Percentiles rank a stretch among this genome's conserved stretches.
Evolutionary conservation across 2,113 vertebrate species (phyloP).

Genomic region (Pituophis catenifer): DNA sequence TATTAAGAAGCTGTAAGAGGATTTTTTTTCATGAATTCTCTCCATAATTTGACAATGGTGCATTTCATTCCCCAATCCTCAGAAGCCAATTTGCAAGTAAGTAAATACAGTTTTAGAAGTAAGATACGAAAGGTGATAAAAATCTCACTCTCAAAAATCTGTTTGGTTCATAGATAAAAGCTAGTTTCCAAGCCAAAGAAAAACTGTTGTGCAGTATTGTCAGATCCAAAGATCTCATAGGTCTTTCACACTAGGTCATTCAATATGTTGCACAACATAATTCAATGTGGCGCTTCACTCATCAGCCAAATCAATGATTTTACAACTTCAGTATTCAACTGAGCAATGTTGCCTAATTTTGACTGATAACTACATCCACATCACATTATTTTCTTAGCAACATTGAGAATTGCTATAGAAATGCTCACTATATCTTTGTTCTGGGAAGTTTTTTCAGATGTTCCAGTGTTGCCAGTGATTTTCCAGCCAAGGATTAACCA

Average conservation of each 20-base stretch:
- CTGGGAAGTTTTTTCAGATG: not conserved
- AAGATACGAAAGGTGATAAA: not conserved
- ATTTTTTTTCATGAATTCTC: not conserved
- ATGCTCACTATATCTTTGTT: not conserved
- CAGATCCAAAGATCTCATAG: not conserved
- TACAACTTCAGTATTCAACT: not conserved
- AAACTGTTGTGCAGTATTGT: not conserved
- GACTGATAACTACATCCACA: not conserved
- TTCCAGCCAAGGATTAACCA: not conserved
- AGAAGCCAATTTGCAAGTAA: too few relatives aligned
- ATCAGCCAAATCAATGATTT: not conserved
- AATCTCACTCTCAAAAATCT: not conserved
- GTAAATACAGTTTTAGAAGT: not conserved
- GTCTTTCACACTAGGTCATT: not conserved
- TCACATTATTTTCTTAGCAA: not conserved
- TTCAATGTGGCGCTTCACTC: not conserved
- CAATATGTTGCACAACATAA: not conserved
- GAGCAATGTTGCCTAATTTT: not conserved
- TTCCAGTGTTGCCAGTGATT: not conserved
- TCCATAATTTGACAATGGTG: not conserved
- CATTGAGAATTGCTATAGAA: not conserved
- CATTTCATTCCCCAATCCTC: not conserved
- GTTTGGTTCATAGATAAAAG: not conserved
- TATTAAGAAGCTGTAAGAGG: not conserved
- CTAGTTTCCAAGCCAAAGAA: not conserved